Conservation (phyloP, 2,113 vertebrate species). For the Serinus canaria region DNA sequence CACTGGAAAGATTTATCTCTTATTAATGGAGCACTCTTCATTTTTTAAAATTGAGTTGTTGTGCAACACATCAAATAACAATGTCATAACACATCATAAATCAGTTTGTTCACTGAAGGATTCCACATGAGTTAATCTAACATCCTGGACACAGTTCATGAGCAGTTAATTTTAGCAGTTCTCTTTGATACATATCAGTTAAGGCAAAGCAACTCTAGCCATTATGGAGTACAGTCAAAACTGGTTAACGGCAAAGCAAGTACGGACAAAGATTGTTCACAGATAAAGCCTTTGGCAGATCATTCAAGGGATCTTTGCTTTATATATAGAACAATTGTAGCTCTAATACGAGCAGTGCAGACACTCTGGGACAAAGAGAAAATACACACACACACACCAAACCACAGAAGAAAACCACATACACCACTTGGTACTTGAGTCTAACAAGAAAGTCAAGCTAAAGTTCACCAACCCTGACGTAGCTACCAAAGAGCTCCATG, state of each 20-base stretch:
- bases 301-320: conserved; percentile 45
- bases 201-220: conserved; percentile 48
- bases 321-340: conserved; percentile 54
- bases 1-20: conserved; percentile 61
- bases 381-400: neutral
- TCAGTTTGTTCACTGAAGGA: conserved; percentile 47
- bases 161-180: conserved; percentile 66
- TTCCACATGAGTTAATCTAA: conserved; percentile 61
- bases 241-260: conserved; percentile 57
- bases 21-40: conserved; percentile 38
- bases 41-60: conserved; percentile 62
- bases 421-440: conserved; percentile 21
- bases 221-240: conserved; percentile 44
- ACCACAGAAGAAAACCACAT: conserved; percentile 47
- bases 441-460: conserved; percentile 22
- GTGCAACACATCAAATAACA: conserved; percentile 63
- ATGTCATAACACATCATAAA: conserved; percentile 65
- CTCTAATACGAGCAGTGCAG: conserved; percentile 43
- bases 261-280: conserved; percentile 49
- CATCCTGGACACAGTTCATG: conserved; percentile 57
- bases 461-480: conserved; percentile 37
- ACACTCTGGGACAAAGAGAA: conserved; percentile 43
- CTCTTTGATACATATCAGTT: conserved; percentile 55
- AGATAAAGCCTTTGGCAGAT: conserved; percentile 56
- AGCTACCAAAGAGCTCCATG: neutral